Conservation (phyloP, 2,888 invertebrate genomes). For the Athetis lepigone region DNA sequence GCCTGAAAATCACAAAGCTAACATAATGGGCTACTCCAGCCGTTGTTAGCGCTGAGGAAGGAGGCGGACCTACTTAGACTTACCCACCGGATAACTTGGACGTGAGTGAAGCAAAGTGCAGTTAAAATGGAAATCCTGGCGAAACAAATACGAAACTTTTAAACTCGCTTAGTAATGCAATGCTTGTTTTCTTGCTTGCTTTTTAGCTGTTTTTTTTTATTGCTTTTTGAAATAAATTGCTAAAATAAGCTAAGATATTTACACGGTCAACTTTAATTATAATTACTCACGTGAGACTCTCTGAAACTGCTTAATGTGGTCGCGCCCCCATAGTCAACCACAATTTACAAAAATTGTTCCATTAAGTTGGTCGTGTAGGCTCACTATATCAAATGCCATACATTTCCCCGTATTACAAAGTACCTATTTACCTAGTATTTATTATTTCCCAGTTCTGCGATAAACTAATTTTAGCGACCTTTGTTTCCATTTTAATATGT, state of each 20-base stretch:
- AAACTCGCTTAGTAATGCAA: not conserved
- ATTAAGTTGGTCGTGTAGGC: too few species aligned
- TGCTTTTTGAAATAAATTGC: too few species aligned
- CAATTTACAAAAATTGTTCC: too few species aligned
- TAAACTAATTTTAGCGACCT: slow-evolving; percentile 30
- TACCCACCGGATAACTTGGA: not conserved
- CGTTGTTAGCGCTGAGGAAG: not conserved
- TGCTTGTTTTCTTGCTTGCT: not conserved
- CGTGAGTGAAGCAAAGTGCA: not conserved
- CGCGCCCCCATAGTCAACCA: too few species aligned
- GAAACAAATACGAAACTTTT: not conserved
- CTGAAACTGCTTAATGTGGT: too few species aligned
- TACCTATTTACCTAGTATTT: not conserved
- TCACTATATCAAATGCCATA: too few species aligned
- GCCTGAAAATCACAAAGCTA: not conserved
- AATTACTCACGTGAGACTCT: too few species aligned
- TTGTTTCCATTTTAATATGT: slow-evolving; percentile 36
- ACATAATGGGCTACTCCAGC: not conserved
- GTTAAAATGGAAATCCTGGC: not conserved
- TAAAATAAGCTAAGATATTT: too few species aligned
- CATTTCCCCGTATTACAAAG: not conserved
- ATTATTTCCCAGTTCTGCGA: slow-evolving; percentile 11
- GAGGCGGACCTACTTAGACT: not conserved
- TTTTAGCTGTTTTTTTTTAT: too few species aligned
- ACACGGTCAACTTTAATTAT: too few species aligned